Evolutionary conservation across 2,797 vertebrate species (phyloP).

Genomic region (Botia kubotai): DNA sequence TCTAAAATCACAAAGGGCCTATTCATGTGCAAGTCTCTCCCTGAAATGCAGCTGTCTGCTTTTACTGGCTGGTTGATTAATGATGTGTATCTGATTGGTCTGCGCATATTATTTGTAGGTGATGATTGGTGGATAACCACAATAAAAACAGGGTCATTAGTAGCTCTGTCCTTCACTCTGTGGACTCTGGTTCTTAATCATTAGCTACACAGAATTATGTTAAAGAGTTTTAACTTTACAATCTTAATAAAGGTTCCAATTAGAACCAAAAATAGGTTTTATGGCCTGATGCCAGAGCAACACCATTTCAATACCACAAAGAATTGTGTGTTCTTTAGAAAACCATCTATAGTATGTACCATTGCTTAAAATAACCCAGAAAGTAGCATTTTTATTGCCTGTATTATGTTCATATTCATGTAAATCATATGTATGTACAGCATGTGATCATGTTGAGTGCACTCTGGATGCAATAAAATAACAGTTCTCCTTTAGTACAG

Average conservation of each 20-base stretch:
- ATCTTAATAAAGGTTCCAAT: neutral
- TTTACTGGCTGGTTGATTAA: neutral
- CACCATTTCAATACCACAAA: neutral
- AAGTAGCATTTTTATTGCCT: neutral
- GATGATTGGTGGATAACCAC: slow-evolving; percentile 41
- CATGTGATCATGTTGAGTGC: neutral
- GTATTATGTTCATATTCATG: neutral
- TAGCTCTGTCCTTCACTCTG: neutral
- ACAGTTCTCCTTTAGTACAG: slow-evolving; percentile 63
- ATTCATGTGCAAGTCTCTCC: neutral
- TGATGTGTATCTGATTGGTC: slow-evolving; percentile 8
- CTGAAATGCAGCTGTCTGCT: neutral
- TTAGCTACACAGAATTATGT: neutral
- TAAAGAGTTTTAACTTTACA: neutral
- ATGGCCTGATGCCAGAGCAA: neutral
- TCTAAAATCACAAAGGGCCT: neutral
- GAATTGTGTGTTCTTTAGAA: neutral
- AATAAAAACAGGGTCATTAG: neutral
- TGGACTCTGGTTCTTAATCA: neutral
- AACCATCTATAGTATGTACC: neutral
- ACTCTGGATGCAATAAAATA: neutral
- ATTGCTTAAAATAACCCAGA: neutral
- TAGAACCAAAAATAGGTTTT: neutral
- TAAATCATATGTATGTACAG: neutral
- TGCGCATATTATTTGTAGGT: slow-evolving; percentile 49